These are phyloP conservation scores for Aricia agestis DNA, from an alignment of 1,140 invertebrate species.

Conservation along the genomic window DNA sequence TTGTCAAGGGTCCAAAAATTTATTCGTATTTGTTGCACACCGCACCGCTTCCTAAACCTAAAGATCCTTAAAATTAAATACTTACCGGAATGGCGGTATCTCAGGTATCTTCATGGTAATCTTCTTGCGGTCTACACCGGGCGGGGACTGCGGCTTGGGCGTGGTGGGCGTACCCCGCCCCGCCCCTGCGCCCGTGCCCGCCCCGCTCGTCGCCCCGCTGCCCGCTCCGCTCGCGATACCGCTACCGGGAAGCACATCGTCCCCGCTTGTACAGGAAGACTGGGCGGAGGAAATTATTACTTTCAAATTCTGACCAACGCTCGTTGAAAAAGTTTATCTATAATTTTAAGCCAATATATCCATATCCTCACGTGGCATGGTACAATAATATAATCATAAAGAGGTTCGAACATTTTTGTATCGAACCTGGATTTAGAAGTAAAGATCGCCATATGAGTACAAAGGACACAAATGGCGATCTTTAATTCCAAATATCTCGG, in stretches of 20 bases:
- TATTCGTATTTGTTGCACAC: background rate
- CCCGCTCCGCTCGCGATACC: conserved; percentile 13
- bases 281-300: background rate
- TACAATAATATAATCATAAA: too few relatives aligned
- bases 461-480: too few relatives aligned
- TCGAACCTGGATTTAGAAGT: too few relatives aligned
- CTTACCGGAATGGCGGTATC: conserved; percentile 69
- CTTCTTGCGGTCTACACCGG: conserved; percentile 44
- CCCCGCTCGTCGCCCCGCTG: conserved; percentile 35
- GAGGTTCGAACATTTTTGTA: too few relatives aligned
- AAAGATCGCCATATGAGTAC: too few relatives aligned
- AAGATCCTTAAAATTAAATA: background rate
- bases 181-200: background rate
- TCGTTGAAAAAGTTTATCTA: too few relatives aligned
- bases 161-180: conserved; percentile 50
- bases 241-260: conserved; percentile 1
- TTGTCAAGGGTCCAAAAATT: too few relatives aligned
- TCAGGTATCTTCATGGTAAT: conserved; percentile 60
- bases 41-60: too few relatives aligned
- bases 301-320: too few relatives aligned
- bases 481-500: too few relatives aligned
- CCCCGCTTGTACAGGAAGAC: conserved; percentile 1
- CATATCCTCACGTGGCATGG: too few relatives aligned
- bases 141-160: conserved; percentile 42
- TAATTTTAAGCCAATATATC: too few relatives aligned